Evolutionary conservation across 2,888 invertebrate genomes (phyloP), one percentile per base, ranked within the genome.

Genomic region (Sinopyrophorus schimmeli): DNA sequence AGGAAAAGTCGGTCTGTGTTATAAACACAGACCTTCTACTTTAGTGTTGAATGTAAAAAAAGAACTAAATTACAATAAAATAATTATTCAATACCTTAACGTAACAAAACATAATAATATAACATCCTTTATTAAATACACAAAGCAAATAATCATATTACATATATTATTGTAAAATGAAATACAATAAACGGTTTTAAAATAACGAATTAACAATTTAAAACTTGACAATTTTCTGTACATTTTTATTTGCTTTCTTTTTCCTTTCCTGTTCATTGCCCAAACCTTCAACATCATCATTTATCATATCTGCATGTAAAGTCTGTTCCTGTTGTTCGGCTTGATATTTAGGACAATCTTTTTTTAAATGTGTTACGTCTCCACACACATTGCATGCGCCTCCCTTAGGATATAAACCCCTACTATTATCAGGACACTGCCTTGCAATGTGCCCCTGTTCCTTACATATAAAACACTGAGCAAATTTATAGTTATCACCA

Each of bases 381-480:
- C 89, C 90, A 75, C 93, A 94, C 2, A 85, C 75, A 60, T 84
- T 88, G 67, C 92, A 91, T n/a, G 77, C 74, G 1, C 89, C 89
- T 21, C 89, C 92, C 72, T 89, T 84, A 0, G 93, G 92, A 75
- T 92, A 94, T 4, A 91, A 72, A 0, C 94, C 94, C 64, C 84
- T 84, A 0, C 86, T 84, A 76, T 94, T 94, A 65, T 92, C 87
- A 2, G 92, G 89, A 71, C 94, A 95, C 64, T 92, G 89, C 51
- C 85, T 80, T 0, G 92, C 84, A 60, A 94, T 85, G 70, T 95
- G 94, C 3, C 94, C 94, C 72, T 82, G 83, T 72, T 92, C 85
- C 42, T 83, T 83, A 69, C 94, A 95, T 57, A 94, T 86, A 66
- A 93, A 94, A 71, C 94, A 95, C 41, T 82, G 84, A 0, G 93